Evolutionary conservation across 2,113 vertebrate species (phyloP).

Genomic region (Rhodinocichla rosea): DNA sequence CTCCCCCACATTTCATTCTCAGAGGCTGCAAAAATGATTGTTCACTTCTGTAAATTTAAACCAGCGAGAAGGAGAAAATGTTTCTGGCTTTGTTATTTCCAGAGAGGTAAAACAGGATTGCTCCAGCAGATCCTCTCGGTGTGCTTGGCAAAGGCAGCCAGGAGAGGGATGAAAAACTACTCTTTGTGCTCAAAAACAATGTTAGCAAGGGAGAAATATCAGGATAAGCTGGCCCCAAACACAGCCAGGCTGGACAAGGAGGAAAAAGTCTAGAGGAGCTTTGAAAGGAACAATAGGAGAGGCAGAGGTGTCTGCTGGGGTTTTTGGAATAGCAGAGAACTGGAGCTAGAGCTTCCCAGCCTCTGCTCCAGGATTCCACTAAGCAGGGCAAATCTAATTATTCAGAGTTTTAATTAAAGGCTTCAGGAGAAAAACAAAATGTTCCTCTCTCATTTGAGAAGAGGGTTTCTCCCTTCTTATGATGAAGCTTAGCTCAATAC

Average conservation of each 20-base stretch:
- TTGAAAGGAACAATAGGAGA: neutral
- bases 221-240: neutral
- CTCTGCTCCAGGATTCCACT: neutral
- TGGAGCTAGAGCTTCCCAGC: neutral
- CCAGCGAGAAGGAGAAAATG: neutral
- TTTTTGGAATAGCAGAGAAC: neutral
- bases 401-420: neutral
- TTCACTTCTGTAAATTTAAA: constrained; percentile 37
- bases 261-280: neutral
- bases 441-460: neutral
- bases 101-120: neutral
- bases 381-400: neutral
- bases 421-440: neutral
- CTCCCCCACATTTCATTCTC: constrained; percentile 13
- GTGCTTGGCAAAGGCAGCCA: neutral
- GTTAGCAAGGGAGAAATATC: neutral
- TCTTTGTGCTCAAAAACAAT: neutral
- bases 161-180: too few relatives aligned
- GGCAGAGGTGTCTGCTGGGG: neutral
- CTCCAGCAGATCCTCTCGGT: neutral
- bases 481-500: neutral
- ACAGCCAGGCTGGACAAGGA: neutral
- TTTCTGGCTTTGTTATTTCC: neutral
- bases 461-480: neutral
- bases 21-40: constrained; percentile 19